These are phyloP conservation scores for Monomorium pharaonis DNA, from an alignment of 1,140 invertebrate genomes.

Conservation along the genomic window DNA sequence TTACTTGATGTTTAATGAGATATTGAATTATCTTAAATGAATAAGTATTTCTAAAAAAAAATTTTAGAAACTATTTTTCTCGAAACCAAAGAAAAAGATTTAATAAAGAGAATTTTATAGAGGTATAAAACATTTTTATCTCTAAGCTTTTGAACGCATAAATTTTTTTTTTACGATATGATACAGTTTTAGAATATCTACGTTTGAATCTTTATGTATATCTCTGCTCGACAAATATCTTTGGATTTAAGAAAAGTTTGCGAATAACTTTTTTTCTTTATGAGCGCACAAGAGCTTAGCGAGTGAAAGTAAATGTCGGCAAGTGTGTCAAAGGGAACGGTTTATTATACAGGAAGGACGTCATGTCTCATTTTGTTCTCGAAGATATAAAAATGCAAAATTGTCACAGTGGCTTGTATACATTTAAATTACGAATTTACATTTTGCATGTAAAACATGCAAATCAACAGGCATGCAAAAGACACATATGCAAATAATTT, in stretches of 20 bases:
- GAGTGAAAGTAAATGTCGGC: background rate
- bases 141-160: background rate
- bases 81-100: background rate
- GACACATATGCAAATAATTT: background rate
- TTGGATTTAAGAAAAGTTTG: background rate
- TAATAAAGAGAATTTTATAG: background rate
- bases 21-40: too few species aligned
- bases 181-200: background rate
- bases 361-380: constrained; percentile 21
- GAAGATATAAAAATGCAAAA: constrained; percentile 35
- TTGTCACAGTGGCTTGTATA: constrained; percentile 13
- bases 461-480: constrained; percentile 8
- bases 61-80: background rate
- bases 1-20: too few species aligned
- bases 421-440: constrained; percentile 45
- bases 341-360: constrained; percentile 1
- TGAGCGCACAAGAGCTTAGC: background rate
- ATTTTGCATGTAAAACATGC: constrained; percentile 25
- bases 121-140: background rate
- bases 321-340: background rate
- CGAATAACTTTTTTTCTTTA: background rate
- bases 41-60: too few species aligned
- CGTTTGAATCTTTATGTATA: background rate
- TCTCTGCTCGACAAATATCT: background rate
- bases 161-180: background rate